Evolutionary conservation across 2,888 invertebrate species (phyloP), one percentile per base, ranked within the genome.

Genomic region (Cerceris rybyensis): DNA sequence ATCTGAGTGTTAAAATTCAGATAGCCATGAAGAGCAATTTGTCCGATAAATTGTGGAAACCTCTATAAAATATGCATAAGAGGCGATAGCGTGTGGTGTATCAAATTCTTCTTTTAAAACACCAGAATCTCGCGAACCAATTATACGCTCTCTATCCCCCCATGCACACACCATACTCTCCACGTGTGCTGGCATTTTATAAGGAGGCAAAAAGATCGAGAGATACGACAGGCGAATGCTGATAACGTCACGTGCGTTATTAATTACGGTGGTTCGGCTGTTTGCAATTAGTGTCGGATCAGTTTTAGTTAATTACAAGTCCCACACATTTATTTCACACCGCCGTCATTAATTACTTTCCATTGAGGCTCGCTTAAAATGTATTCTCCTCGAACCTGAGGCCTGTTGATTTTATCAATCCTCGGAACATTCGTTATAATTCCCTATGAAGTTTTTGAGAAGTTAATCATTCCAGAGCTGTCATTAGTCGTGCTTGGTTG

Each of bases 221-320:
- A 41, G 64, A 71, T 64, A 69, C 63, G 68, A 39, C 39, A 52
- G 46, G 9, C 46, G 28, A 14, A 72, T 54, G 66, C 81, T 80
- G 90, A 90, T 90, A 90, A 86, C 86, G 88, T 88, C 89, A 87
- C 85, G 84, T 82, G 79, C 81, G 85, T 90, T 89, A 90, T 91
- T 91, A 90, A 91, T 90, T 88, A 88, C 86, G 80, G 65, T 80
- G 83, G 87, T 88, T 87, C 82, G 88, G 86, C 86, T 89, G 88
- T 87, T 89, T 85, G 90, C 87, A 89, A 91, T 91, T 90, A 91
- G 89, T 86, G 86, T 84, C 84, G 84, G 87, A 90, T 90, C 89
- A 86, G 82, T 89, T 87, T 87, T 84, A 83, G 88, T 89, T 90
- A 90, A 91, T 91, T 90, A 88, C 88, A 69, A 79, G 72, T 72